These are phyloP conservation scores for Megathymus violae DNA, from an alignment of 1,140 invertebrate genomes.

Conservation along the genomic window DNA sequence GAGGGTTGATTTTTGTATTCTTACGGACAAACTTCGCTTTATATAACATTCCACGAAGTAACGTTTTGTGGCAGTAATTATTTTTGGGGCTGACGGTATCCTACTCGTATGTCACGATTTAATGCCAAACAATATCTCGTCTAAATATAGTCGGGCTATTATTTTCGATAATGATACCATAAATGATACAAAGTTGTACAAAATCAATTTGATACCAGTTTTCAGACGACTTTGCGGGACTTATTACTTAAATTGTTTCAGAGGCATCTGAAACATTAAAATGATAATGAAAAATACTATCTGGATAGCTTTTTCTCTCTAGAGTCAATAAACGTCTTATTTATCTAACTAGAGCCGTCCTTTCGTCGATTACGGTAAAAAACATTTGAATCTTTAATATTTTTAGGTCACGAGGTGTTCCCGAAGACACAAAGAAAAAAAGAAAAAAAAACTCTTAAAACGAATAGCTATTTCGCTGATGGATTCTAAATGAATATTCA, in stretches of 20 bases:
- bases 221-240: neutral
- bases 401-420: conserved; percentile 49
- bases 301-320: conserved; percentile 9
- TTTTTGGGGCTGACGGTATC: neutral
- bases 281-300: conserved; percentile 14
- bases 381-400: conserved; percentile 52
- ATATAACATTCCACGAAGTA: conserved; percentile 34
- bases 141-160: too few species aligned
- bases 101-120: neutral
- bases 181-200: neutral
- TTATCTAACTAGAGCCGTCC: neutral
- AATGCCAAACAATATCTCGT: neutral
- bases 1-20: conserved; percentile 70
- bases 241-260: conserved; percentile 1
- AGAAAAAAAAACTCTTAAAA: conserved; percentile 71
- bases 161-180: neutral
- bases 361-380: conserved; percentile 30
- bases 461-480: conserved; percentile 70
- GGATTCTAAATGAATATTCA: conserved; percentile 81
- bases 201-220: neutral
- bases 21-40: conserved; percentile 49
- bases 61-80: conserved; percentile 10
- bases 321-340: conserved; percentile 23
- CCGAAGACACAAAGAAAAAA: conserved; percentile 55
- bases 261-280: neutral